Base-by-base conservation (phyloP, 2,113 vertebrate species). In the Zingel zingel region DNA sequence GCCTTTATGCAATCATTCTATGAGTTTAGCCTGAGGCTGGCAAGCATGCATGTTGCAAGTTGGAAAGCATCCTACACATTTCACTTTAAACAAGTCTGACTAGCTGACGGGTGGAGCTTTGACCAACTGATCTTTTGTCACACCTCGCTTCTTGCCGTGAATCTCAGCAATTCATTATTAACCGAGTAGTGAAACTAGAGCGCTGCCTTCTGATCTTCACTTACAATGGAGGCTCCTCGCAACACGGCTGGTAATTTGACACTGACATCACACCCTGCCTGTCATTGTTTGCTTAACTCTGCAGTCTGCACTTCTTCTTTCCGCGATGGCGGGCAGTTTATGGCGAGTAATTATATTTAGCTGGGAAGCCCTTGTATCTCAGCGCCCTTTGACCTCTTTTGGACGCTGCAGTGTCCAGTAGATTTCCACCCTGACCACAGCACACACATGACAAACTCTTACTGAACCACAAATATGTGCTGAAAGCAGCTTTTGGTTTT, bases 381-480 rank as follows among this genome's bases (percentile, higher is more conserved):
- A 0, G 43, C 2, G 23, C n/a, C 77, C 82, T 85, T 77, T 87
- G 53, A 86, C 82, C 80, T 64, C 27, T 23, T 43, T 64, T 80
- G 78, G 77, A 84, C 7, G 3, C 57, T 8, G 5, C 4, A 0
- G 47, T 11, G 74, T 86, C 70, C 72, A 8, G 83, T 86, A 89
- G 74, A 78, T 86, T 91, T 90, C 85, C 80, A 84, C 45, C 23
- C 69, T 9, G 54, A 23, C 62, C 59, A 11, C 77, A 43, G 71
- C 68, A 12, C 82, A 79, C 84, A 79, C 84, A 90, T 83, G 68
- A 86, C 81, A 89, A 86, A 83, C 78, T 71, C 63, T 27, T 45
- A 68, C 77, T 58, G 12, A 83, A 64, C 84, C 88, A 75, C 86
- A 91, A 89, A 69, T 74, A 89, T 80, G 85, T 73, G 63, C 72